A percentile compares a stretch with the other conserved stretches of the same genome.
These are phyloP conservation scores for Bombus impatiens DNA, from an alignment of 1,140 invertebrate genomes.

Conservation along the genomic window DNA sequence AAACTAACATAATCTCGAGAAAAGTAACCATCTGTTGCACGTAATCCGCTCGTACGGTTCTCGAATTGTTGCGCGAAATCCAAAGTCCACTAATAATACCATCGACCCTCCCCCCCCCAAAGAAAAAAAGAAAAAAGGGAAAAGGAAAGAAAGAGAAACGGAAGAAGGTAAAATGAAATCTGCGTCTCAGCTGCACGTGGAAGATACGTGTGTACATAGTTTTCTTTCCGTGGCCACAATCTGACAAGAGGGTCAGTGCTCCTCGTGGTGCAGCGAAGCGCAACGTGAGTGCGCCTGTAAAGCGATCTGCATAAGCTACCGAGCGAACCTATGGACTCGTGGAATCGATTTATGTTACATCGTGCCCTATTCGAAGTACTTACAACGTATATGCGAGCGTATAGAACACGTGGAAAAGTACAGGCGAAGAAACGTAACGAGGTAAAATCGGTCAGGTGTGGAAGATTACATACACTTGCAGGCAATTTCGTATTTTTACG, in stretches of 20 bases:
- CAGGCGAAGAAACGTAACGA: too few relatives aligned
- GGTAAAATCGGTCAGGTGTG: too few relatives aligned
- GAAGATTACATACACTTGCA: too few relatives aligned
- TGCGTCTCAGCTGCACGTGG: not conserved
- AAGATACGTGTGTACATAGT: not conserved
- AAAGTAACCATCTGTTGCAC: not conserved
- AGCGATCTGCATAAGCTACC: conserved; percentile 16
- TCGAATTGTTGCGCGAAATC: not conserved
- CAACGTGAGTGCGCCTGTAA: conserved; percentile 39
- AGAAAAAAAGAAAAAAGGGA: fast-evolving
- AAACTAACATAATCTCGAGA: too few relatives aligned
- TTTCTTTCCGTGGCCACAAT: not conserved
- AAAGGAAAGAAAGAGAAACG: not conserved
- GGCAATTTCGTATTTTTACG: too few relatives aligned
- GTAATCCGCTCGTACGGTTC: not conserved
- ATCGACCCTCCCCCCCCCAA: too few relatives aligned
- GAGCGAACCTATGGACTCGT: conserved; percentile 2
- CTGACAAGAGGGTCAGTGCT: conserved; percentile 1
- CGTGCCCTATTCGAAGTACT: conserved; percentile 36
- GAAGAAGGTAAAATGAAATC: not conserved
- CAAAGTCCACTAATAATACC: not conserved
- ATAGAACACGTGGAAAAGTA: too few relatives aligned
- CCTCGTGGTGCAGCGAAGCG: not conserved
- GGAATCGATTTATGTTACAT: conserved; percentile 62
- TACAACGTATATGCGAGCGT: not conserved